phyloP scores from a whole-genome alignment of 1,140 invertebrate species.

The Zaprionus ornatus region DNA sequence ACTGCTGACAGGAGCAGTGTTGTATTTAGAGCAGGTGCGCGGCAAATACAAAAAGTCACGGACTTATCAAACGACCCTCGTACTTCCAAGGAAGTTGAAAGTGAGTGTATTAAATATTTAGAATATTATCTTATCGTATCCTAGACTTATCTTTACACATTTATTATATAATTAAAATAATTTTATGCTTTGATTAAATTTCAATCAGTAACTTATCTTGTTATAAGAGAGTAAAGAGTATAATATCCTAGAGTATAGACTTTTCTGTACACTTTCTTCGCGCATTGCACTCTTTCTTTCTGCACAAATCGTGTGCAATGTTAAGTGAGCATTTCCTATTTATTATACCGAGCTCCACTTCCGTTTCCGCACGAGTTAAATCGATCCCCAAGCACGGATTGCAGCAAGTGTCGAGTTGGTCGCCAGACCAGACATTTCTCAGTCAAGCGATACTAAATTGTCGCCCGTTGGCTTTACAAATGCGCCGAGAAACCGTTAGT shows the following conservation, averaged over 20 bases:
- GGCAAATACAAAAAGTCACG: no score
- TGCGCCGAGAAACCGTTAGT: slow-evolving; percentile 19
- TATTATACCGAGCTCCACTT: background rate
- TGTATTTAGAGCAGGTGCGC: no score
- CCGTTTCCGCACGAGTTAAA: background rate
- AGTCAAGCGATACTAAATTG: background rate
- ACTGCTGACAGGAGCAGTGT: no score
- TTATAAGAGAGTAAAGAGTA: background rate
- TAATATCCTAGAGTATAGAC: background rate
- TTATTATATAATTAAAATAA: no score
- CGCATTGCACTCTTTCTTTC: background rate
- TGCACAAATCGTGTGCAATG: background rate
- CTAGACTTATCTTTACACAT: no score
- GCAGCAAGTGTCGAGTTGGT: slow-evolving; percentile 25
- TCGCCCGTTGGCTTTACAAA: slow-evolving; percentile 22
- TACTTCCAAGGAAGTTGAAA: no score
- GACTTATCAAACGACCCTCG: no score
- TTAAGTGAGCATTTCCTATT: background rate
- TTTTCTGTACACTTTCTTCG: background rate
- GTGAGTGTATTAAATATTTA: no score
- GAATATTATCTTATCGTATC: no score
- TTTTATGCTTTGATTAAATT: no score
- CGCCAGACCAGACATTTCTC: background rate
- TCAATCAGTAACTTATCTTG: no score
- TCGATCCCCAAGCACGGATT: slow-evolving; percentile 16